Conservation (phyloP, 2,797 vertebrate species). For the Peromyscus eremicus region DNA sequence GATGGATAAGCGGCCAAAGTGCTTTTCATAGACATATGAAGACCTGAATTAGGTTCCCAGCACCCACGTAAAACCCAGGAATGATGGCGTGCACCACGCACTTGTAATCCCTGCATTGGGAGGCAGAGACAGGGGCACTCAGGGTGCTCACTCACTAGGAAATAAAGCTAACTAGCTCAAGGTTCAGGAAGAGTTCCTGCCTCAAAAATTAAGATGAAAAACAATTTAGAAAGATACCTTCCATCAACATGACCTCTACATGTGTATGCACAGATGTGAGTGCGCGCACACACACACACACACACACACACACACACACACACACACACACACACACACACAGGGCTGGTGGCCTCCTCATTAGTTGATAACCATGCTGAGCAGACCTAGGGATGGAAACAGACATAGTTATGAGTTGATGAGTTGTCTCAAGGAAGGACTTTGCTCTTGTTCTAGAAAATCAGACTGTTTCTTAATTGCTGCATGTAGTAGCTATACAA, state of each 20-base stretch:
- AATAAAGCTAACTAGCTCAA: neutral
- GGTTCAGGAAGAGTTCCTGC: neutral
- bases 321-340: neutral
- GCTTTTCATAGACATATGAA: neutral
- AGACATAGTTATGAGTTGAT: neutral
- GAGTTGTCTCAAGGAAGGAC: rapidly evolving
- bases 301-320: too few species aligned
- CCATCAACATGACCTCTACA: neutral
- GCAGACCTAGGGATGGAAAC: neutral
- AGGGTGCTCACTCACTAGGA: neutral
- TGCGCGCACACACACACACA: too few species aligned
- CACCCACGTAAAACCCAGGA: neutral
- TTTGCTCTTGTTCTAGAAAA: neutral
- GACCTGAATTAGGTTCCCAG: neutral
- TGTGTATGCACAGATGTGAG: neutral
- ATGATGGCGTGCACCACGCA: too few species aligned
- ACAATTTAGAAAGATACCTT: neutral
- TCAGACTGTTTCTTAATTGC: neutral
- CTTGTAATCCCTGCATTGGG: neutral
- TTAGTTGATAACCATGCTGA: too few species aligned
- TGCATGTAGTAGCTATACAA: rapidly evolving
- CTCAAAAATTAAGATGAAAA: neutral
- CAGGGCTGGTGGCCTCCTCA: neutral
- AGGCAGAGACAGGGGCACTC: neutral
- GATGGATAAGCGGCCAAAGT: neutral